phyloP scores from a whole-genome alignment of 2,797 vertebrate species.

The Avahi laniger region DNA sequence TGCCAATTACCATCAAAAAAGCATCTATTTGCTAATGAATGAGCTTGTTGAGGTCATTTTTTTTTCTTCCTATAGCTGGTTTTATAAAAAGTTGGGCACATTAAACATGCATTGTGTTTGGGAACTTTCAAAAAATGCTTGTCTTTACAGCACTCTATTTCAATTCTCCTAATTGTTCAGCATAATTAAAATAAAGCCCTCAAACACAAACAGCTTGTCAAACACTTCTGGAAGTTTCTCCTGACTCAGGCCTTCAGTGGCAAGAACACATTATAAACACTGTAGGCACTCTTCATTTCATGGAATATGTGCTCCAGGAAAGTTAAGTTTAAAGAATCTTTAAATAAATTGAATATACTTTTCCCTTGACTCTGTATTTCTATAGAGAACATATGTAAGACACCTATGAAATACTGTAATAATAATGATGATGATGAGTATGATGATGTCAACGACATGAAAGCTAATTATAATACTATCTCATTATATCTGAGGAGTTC shows the following conservation, averaged over 20 bases:
- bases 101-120: constrained; percentile 66
- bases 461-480: background rate
- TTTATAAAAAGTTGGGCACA: constrained; percentile 48
- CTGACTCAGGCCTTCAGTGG: constrained; percentile 73
- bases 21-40: constrained; percentile 47
- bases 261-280: constrained; percentile 62
- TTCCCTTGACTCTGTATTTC: background rate
- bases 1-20: constrained; percentile 50
- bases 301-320: background rate
- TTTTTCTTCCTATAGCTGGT: background rate
- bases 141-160: constrained; percentile 70
- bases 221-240: constrained; percentile 69
- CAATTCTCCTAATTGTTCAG: constrained; percentile 75
- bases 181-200: constrained; percentile 72
- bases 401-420: background rate
- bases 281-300: constrained; percentile 10
- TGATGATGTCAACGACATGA: background rate
- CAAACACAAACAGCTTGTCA: constrained; percentile 72
- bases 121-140: constrained; percentile 59
- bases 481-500: background rate
- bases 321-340: constrained; percentile 55
- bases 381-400: background rate
- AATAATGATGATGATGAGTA: background rate
- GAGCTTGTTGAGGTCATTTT: constrained; percentile 51
- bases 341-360: constrained; percentile 35